Conservation (phyloP, 92 coral and sea anemone genomes). For the Paramuricea clavata region DNA sequence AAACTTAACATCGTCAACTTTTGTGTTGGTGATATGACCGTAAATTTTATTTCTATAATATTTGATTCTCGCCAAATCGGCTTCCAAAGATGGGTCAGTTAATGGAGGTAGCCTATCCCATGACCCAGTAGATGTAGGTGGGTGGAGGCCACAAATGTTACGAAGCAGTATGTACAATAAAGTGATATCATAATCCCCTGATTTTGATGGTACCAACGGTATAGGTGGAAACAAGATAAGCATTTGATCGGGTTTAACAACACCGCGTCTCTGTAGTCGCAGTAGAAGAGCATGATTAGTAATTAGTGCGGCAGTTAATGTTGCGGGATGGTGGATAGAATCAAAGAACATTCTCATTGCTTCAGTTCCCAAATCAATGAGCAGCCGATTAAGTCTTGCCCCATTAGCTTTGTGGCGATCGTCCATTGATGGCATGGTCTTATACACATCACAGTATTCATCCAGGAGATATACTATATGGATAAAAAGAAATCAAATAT, state of each 20-base stretch:
- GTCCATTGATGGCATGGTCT: too few species aligned
- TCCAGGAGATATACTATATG: too few species aligned
- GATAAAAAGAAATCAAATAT: too few species aligned
- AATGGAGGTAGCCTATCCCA: not conserved
- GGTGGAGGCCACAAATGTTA: conserved; percentile 12
- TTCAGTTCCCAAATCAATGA: conserved; percentile 19
- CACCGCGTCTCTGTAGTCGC: not conserved
- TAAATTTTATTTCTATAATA: conserved; percentile 19
- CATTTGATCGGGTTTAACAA: not conserved
- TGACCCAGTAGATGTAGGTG: conserved; percentile 10
- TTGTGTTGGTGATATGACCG: conserved; percentile 17
- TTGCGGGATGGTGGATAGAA: not conserved
- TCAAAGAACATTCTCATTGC: not conserved
- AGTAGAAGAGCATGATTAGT: not conserved
- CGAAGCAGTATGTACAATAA: not conserved
- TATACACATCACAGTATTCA: too few species aligned
- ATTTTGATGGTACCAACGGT: not conserved
- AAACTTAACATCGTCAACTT: conserved; percentile 16
- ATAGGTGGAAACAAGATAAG: conserved; percentile 13
- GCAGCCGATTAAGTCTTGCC: not conserved
- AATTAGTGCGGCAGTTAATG: not conserved
- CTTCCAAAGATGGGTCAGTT: not conserved
- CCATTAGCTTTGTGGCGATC: not conserved
- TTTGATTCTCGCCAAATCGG: conserved; percentile 20
- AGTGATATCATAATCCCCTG: conserved; percentile 33